Evolutionary conservation across 2,888 invertebrate species (phyloP).

Genomic region (Ophion slaviceki): DNA sequence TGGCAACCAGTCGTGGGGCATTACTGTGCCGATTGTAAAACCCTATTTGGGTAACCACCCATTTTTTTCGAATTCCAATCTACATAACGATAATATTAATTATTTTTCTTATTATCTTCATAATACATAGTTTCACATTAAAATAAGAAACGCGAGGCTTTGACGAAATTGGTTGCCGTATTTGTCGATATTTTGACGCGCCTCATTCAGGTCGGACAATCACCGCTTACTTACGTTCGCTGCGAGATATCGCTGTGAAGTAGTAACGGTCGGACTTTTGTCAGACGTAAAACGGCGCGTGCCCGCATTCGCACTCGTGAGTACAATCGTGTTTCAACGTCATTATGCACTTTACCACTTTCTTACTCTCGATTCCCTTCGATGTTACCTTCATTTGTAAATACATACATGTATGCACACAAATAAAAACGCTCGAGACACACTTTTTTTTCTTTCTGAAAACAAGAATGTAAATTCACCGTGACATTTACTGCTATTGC

Average conservation of each 20-base stretch:
- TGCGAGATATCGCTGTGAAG: conserved; percentile 3
- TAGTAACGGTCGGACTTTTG: conserved; percentile 43
- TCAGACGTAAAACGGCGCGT: conserved; percentile 44
- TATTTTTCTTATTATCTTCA: too few relatives aligned
- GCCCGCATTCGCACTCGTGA: conserved; percentile 9
- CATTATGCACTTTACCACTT: conserved; percentile 35
- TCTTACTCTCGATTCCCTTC: conserved; percentile 33
- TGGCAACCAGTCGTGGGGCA: too few relatives aligned
- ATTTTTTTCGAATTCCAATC: not conserved
- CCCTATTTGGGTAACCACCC: too few relatives aligned
- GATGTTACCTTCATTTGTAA: conserved; percentile 20
- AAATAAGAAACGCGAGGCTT: not conserved
- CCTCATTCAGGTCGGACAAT: conserved; percentile 24
- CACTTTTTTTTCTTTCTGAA: conserved; percentile 22
- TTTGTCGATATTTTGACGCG: not conserved
- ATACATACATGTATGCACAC: not conserved
- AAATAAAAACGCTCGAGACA: too few relatives aligned
- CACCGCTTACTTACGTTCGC: conserved; percentile 15
- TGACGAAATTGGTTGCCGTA: not conserved
- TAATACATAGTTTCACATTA: too few relatives aligned
- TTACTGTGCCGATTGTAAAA: too few relatives aligned
- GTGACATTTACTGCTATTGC: conserved; percentile 49
- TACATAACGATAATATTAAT: too few relatives aligned
- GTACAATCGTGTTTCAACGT: conserved; percentile 51
- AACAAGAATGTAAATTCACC: conserved; percentile 43